Evolutionary conservation across 2,797 vertebrate species (phyloP).

Genomic region (Crenuchus spilurus): DNA sequence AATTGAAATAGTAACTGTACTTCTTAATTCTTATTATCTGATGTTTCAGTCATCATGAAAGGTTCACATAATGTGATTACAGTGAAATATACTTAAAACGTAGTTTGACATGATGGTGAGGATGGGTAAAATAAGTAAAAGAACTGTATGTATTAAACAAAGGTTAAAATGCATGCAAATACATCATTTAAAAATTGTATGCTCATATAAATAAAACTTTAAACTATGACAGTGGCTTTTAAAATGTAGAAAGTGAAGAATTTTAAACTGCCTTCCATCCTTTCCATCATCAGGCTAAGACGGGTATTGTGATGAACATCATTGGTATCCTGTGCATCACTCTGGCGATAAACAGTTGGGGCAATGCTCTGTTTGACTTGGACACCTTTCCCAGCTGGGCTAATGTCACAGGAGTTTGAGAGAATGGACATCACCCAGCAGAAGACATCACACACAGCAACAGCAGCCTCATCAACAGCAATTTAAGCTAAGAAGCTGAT

Average conservation of each 20-base stretch:
- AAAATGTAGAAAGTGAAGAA: too few species aligned
- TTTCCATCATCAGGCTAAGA: constrained; percentile 79
- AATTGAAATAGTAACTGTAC: too few species aligned
- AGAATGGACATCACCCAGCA: neutral
- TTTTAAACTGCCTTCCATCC: too few species aligned
- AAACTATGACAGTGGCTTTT: neutral
- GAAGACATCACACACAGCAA: neutral
- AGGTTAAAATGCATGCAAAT: too few species aligned
- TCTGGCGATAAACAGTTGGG: constrained; percentile 95
- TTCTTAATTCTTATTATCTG: too few species aligned
- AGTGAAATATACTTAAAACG: too few species aligned
- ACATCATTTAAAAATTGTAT: too few species aligned
- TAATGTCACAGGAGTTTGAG: constrained; percentile 80
- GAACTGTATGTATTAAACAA: too few species aligned
- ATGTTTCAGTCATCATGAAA: too few species aligned
- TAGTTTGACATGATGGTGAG: too few species aligned
- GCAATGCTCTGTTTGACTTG: constrained; percentile 86
- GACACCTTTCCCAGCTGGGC: constrained; percentile 91
- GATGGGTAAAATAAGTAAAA: too few species aligned
- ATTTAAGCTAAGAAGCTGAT: neutral
- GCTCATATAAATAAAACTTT: neutral
- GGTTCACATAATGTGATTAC: too few species aligned
- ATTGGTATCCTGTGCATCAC: constrained; percentile 88
- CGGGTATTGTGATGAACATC: constrained; percentile 92
- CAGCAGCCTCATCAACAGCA: neutral